Conservation (phyloP, 2,113 vertebrate genomes). For the Caloenas nicobarica region DNA sequence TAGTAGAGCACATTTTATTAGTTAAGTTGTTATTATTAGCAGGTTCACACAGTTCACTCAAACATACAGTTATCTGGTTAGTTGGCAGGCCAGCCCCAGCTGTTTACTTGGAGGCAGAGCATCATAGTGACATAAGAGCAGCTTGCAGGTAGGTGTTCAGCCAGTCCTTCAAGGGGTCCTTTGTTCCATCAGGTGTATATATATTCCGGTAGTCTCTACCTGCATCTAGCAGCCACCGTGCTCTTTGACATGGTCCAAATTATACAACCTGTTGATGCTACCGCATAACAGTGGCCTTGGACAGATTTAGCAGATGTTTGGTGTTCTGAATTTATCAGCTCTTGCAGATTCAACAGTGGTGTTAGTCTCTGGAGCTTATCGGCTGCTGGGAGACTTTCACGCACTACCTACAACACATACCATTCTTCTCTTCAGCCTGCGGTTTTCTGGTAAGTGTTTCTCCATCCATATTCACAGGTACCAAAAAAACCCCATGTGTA, state of each 20-base stretch:
- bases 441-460: not conserved
- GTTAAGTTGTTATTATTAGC: not conserved
- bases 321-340: not conserved
- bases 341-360: not conserved
- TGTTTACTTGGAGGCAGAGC: not conserved
- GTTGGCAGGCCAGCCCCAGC: not conserved
- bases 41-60: not conserved
- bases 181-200: not conserved
- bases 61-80: not conserved
- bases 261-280: not conserved
- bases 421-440: not conserved
- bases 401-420: not conserved
- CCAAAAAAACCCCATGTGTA: not conserved
- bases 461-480: not conserved
- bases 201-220: not conserved
- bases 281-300: not conserved
- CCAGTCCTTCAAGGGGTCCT: not conserved
- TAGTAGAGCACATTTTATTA: not conserved
- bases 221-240: not conserved
- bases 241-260: not conserved
- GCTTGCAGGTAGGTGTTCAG: not conserved
- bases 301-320: not conserved
- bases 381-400: not conserved
- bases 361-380: not conserved
- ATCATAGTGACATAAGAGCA: fast-evolving